These are phyloP conservation scores for Carassius auratus DNA, from an alignment of 2,113 vertebrate species.

Conservation along the genomic window DNA sequence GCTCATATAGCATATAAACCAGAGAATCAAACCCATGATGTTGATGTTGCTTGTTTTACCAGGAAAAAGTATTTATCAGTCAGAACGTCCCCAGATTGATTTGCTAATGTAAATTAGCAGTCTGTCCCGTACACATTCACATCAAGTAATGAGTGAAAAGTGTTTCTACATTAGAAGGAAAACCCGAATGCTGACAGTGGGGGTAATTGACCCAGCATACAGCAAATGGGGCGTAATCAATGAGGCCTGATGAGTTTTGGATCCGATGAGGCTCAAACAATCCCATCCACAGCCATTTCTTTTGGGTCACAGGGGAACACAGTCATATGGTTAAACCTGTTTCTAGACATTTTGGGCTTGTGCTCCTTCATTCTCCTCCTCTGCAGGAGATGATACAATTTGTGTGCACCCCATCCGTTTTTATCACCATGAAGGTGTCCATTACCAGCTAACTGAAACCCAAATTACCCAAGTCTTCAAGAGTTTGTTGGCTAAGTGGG, in stretches of 20 bases:
- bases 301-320: constrained; percentile 2
- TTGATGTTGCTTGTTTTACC: constrained; percentile 5
- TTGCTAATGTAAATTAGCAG: constrained; percentile 35
- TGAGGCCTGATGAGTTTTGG: constrained; percentile 42
- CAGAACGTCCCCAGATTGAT: constrained; percentile 13
- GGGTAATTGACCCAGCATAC: constrained; percentile 49
- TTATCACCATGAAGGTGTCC: background rate
- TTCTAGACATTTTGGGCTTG: constrained; percentile 6
- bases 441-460: constrained; percentile 14
- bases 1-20: background rate
- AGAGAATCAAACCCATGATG: background rate
- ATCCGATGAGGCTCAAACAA: constrained; percentile 44
- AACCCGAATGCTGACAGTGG: constrained; percentile 7
- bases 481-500: constrained; percentile 21
- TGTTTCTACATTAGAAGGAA: constrained; percentile 27
- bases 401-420: background rate
- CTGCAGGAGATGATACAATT: background rate
- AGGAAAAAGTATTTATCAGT: background rate
- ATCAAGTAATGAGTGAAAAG: constrained; percentile 27
- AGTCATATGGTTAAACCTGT: constrained; percentile 7
- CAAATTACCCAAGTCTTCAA: constrained; percentile 6
- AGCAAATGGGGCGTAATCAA: constrained; percentile 49
- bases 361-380: constrained; percentile 16
- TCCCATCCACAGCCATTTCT: constrained; percentile 12
- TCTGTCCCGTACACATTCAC: constrained; percentile 22